Evolutionary conservation across 2,113 vertebrate genomes (phyloP).

Genomic region (Microtus pennsylvanicus): DNA sequence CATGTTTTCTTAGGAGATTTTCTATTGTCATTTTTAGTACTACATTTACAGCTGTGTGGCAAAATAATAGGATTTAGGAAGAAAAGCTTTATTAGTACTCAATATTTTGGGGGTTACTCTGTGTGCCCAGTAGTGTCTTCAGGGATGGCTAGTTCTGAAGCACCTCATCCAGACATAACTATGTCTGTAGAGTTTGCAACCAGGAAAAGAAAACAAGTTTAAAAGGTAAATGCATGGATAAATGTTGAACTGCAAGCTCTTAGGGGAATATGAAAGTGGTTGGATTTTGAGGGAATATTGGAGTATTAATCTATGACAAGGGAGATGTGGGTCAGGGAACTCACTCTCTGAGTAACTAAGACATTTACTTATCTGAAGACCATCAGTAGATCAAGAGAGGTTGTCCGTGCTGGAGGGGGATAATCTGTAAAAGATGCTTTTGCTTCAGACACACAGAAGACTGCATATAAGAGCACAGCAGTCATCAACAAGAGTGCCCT

Average conservation of each 20-base stretch:
- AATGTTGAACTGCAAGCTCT: not conserved
- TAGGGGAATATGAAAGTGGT: not conserved
- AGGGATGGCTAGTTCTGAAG: not conserved
- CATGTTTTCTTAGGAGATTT: not conserved
- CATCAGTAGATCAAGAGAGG: not conserved
- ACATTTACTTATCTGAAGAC: not conserved
- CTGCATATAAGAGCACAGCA: not conserved
- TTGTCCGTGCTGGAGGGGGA: not conserved
- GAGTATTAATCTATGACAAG: not conserved
- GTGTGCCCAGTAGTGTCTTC: not conserved
- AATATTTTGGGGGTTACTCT: not conserved
- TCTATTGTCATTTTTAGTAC: not conserved
- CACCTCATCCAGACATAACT: not conserved
- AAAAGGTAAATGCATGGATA: not conserved
- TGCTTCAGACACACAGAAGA: conserved; percentile 14
- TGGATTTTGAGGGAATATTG: not conserved
- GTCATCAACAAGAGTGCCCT: not conserved
- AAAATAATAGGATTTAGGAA: not conserved
- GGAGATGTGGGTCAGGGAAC: not conserved
- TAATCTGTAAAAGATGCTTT: not conserved
- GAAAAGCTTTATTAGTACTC: not conserved
- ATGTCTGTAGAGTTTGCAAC: not conserved
- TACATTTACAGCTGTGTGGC: not conserved
- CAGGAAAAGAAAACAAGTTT: not conserved
- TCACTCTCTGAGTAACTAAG: not conserved